Conservation (phyloP, 2,888 invertebrate genomes). For the Lithodes maja region DNA sequence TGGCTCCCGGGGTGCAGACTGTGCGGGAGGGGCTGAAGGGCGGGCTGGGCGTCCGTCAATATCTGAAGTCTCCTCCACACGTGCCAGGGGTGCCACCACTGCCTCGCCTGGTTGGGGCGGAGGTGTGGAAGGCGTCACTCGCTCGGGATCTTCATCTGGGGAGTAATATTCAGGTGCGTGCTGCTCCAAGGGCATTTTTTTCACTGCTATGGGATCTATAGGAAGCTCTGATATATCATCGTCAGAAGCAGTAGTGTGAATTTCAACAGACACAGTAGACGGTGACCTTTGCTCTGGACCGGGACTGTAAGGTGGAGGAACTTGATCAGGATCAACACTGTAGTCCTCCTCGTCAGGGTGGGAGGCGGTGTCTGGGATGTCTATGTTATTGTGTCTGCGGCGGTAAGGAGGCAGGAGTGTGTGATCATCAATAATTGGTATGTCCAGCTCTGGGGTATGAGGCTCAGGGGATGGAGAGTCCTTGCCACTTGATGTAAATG, state of each 20-base stretch:
- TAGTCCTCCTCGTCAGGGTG: slow-evolving; percentile 18
- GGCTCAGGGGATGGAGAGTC: slow-evolving; percentile 13
- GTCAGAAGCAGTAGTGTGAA: slow-evolving; percentile 65
- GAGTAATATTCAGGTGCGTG: slow-evolving; percentile 9
- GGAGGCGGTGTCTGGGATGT: neutral
- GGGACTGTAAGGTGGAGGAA: slow-evolving; percentile 54
- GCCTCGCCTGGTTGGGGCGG: slow-evolving; percentile 41
- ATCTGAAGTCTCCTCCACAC: slow-evolving; percentile 39
- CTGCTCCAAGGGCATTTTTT: slow-evolving; percentile 29
- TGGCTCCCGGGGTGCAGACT: slow-evolving; percentile 5
- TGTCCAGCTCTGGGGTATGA: slow-evolving; percentile 50
- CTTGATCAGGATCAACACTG: slow-evolving; percentile 26
- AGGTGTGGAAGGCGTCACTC: slow-evolving; percentile 45
- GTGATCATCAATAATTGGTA: slow-evolving; percentile 62
- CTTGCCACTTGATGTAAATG: slow-evolving; percentile 35
- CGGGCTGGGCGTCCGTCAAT: slow-evolving; percentile 11
- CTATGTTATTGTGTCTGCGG: slow-evolving; percentile 3
- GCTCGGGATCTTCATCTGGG: slow-evolving; percentile 29
- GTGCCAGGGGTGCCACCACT: slow-evolving; percentile 51
- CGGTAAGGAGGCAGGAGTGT: slow-evolving; percentile 61
- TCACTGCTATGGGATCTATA: neutral
- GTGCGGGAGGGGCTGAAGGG: slow-evolving; percentile 19
- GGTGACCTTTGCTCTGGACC: slow-evolving; percentile 47
- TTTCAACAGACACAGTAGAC: slow-evolving; percentile 64
- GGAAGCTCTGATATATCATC: slow-evolving; percentile 54